Evolutionary conservation across 2,797 vertebrate genomes (phyloP).

Genomic region (Molossus molossus): DNA sequence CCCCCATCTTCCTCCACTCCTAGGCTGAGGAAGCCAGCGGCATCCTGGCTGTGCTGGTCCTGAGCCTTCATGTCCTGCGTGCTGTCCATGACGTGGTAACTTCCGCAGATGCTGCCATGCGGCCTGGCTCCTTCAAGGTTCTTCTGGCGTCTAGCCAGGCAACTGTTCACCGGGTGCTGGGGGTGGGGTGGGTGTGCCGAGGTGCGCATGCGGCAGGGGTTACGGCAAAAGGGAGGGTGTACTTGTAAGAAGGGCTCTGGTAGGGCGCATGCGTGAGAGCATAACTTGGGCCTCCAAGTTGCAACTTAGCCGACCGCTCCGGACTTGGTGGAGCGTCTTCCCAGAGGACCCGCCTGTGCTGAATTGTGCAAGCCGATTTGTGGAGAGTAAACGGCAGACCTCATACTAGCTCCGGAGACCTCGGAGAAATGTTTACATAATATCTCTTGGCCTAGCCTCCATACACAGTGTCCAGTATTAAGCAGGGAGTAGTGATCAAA

Average conservation of each 20-base stretch:
- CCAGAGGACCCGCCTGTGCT: background rate
- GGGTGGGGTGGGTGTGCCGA: background rate
- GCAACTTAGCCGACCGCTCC: background rate
- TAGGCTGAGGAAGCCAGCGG: rapidly evolving
- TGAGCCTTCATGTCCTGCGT: background rate
- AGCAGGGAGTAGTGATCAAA: background rate
- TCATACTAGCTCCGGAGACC: background rate
- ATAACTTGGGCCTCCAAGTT: background rate
- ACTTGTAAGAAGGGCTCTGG: too few species aligned
- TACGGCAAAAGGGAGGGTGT: rapidly evolving
- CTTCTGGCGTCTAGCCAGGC: background rate
- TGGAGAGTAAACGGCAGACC: too few species aligned
- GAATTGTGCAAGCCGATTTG: background rate
- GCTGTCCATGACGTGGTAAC: background rate
- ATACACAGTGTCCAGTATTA: background rate
- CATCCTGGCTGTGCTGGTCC: background rate
- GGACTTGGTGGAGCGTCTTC: background rate
- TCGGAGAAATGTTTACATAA: background rate
- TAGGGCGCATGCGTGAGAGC: background rate
- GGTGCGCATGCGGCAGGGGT: background rate
- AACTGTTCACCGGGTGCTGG: background rate
- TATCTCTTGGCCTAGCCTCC: background rate
- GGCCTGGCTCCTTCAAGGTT: background rate
- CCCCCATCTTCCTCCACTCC: background rate
- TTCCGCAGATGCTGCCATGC: background rate